These are phyloP conservation scores for Eretmochelys imbricata DNA, from an alignment of 2,113 vertebrate genomes.

Conservation along the genomic window DNA sequence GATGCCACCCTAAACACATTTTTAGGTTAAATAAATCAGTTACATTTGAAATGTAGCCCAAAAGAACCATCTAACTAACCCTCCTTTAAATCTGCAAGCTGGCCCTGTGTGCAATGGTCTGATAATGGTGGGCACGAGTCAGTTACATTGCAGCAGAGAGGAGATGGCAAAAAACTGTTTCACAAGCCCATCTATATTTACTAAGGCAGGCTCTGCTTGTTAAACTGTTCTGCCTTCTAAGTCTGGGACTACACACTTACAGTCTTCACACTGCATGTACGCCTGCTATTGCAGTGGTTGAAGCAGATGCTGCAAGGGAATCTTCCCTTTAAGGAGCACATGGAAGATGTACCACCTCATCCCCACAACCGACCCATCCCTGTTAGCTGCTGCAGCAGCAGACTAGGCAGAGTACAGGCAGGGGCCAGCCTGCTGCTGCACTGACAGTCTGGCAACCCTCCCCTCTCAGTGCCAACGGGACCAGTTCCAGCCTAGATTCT, in stretches of 20 bases:
- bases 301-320: background rate
- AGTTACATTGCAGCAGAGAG: background rate
- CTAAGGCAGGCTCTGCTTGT: background rate
- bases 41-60: background rate
- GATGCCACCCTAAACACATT: background rate
- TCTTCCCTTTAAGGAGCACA: background rate
- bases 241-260: background rate
- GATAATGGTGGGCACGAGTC: background rate
- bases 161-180: background rate
- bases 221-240: background rate
- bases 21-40: background rate
- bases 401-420: background rate
- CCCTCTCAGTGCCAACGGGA: background rate
- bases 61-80: background rate
- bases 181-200: background rate
- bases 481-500: background rate
- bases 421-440: background rate
- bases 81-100: background rate
- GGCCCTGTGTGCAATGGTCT: background rate
- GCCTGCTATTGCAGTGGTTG: background rate
- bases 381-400: background rate
- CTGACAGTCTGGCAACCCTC: background rate
- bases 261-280: background rate
- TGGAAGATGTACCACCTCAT: background rate
- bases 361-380: background rate